Percentiles rank a stretch among this genome's conserved stretches.
Conservation (phyloP, 2,113 vertebrate genomes). For the Antechinus flavipes region DNA sequence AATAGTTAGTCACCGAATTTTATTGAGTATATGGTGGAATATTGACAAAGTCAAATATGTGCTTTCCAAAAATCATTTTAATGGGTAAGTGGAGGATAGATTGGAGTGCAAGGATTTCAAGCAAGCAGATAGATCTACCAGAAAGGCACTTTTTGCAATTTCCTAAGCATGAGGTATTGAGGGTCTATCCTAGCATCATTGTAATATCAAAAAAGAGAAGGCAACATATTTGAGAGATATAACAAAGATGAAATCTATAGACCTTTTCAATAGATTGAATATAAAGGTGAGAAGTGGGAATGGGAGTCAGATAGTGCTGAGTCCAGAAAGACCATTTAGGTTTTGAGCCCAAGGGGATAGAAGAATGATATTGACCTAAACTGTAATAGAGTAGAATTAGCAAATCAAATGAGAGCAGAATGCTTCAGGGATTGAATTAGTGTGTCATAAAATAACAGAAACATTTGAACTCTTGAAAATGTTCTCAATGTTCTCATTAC, state of each 20-base stretch:
- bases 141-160: neutral
- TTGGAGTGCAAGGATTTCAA: neutral
- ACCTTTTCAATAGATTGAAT: neutral
- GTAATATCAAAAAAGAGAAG: neutral
- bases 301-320: neutral
- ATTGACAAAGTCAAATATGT: neutral
- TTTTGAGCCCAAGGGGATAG: neutral
- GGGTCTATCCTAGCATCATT: accelerated
- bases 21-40: neutral
- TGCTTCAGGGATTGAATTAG: neutral
- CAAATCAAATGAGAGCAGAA: neutral
- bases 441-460: neutral
- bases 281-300: neutral
- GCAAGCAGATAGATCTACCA: neutral
- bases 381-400: neutral
- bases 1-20: neutral
- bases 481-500: neutral
- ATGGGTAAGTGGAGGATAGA: neutral
- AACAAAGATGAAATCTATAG: neutral
- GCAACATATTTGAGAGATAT: neutral
- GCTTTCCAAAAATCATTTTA: neutral
- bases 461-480: neutral
- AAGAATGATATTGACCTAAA: neutral
- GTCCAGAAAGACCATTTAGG: neutral
- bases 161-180: neutral